Conservation (phyloP, 64 coral and sea anemone genomes). For the Acropora tenuis region DNA sequence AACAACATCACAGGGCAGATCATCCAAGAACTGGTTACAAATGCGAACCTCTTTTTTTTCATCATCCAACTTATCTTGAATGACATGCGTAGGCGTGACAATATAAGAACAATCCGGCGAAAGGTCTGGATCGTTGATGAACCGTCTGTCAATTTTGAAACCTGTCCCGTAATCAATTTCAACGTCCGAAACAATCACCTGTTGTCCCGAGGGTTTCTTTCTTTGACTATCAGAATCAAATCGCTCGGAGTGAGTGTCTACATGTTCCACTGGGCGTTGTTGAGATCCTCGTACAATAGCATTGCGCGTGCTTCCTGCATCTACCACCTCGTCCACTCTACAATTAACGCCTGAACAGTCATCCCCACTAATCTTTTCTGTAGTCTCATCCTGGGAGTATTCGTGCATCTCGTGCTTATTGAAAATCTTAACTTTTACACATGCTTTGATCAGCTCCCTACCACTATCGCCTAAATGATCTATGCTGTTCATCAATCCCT, state of each 20-base stretch:
- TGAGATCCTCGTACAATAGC: not conserved
- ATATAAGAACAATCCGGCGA: not conserved
- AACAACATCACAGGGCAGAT: not conserved
- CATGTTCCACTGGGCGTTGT: too few species aligned
- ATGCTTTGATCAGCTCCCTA: not conserved
- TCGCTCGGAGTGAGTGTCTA: too few species aligned
- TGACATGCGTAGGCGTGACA: not conserved
- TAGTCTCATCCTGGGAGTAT: too few species aligned
- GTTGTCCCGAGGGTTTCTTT: not conserved
- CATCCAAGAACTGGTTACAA: not conserved
- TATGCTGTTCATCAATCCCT: not conserved
- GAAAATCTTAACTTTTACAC: not conserved
- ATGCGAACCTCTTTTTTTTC: not conserved
- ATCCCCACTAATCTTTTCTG: not conserved
- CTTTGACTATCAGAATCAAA: too few species aligned
- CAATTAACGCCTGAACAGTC: not conserved
- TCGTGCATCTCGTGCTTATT: not conserved
- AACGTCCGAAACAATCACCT: not conserved
- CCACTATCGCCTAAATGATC: not conserved
- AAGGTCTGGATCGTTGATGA: not conserved
- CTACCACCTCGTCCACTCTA: not conserved
- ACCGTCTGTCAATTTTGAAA: not conserved
- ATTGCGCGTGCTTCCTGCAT: not conserved
- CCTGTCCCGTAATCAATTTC: constrained; percentile 15
- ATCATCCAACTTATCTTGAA: not conserved